Base-by-base conservation (phyloP, 1,140 invertebrate genomes). In the Dinothrombium tinctorium region DNA sequence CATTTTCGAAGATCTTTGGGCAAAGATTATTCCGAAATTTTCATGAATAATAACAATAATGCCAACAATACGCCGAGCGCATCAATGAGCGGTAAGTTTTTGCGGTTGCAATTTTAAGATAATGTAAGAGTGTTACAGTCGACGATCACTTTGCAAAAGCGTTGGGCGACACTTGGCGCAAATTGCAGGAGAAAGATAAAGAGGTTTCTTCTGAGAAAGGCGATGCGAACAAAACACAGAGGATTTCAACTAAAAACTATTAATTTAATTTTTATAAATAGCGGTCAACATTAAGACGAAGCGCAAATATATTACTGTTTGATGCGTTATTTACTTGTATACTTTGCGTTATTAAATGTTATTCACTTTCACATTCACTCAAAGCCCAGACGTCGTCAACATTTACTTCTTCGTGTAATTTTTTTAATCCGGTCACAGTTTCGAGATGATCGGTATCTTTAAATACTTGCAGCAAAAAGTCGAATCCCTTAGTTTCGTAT, bases 141-240 rank as follows among this genome's bases (percentile, higher is more conserved):
- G 87, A 94, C 60, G 87, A 92, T 57, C 86, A 94, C 54, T 92
- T 92, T 60, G 81, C 83, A 11, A 92, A 92, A 65, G 84, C 87
- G 2, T 63, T 92, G 5, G 84, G 84, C 1, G 80, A 87, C 45
- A 90, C 81, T 0, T 94, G 86, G 23, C 17, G 25, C 6, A 23
- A 31, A 26, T 28, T 28, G 20, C n/a, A n/a, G n/a, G n/a, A n/a
- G n/a, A n/a, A n/a, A n/a, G n/a, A n/a, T n/a, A n/a, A n/a, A n/a
- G n/a, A n/a, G n/a, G n/a, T n/a, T n/a, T n/a, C n/a, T n/a, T n/a
- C n/a, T n/a, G n/a, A n/a, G n/a, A n/a, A n/a, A n/a, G n/a, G n/a
- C n/a, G n/a, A n/a, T n/a, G n/a, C n/a, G n/a, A n/a, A n/a, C n/a
- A n/a, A n/a, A n/a, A n/a, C n/a, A n/a, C n/a, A n/a, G n/a, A n/a